Evolutionary conservation across 2,113 vertebrate species (phyloP), one percentile per base, ranked within the genome.

Genomic region (Bostrychus sinensis): DNA sequence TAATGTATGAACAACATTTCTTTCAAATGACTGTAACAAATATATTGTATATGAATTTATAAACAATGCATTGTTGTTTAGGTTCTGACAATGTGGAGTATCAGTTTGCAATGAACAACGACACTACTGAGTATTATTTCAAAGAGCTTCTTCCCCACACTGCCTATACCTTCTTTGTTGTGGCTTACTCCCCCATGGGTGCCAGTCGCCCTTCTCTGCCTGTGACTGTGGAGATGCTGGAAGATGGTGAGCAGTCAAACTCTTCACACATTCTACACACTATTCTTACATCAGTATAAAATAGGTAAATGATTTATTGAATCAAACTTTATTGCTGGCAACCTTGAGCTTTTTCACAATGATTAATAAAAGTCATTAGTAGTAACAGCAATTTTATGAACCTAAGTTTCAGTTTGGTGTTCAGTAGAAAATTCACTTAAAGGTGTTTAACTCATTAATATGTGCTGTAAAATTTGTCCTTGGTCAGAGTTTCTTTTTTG

Each of bases 101-200:
- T 84, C 96, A 98, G 88, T 98, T 98, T 89, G 97, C 96, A 0
- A 94, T 99, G 83, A 98, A 97, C 88, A 98, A 98, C 0, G 95
- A 98, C 81, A 99, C 97, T 6, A 97, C 94, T 1, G 96, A 99
- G 84, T 92, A 96, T 57, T 93, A 93, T 22, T 91, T 98, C 70
- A 96, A 92, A 84, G 97, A 99, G 73, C 92, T 99, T 72, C 94
- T 95, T 37, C 95, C 97, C 4, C 92, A 95, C 57, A 98, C 94
- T 3, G 93, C 93, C 70, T 98, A 99, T 23, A 93, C 94, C 39
- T 97, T 99, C 87, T 98, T 97, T 0, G 93, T 98, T 70, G 97
- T 98, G 22, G 97, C 97, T 0, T 99, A 98, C 70, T 98, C 96
- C 3, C 95, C 93, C 83, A 93, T 94, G 2, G 97, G 97, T 38